A percentile compares a stretch with the other conserved stretches of the same genome.
Evolutionary conservation across 1,140 invertebrate genomes (phyloP).

Genomic region (Ceratosolen fusciceps): DNA sequence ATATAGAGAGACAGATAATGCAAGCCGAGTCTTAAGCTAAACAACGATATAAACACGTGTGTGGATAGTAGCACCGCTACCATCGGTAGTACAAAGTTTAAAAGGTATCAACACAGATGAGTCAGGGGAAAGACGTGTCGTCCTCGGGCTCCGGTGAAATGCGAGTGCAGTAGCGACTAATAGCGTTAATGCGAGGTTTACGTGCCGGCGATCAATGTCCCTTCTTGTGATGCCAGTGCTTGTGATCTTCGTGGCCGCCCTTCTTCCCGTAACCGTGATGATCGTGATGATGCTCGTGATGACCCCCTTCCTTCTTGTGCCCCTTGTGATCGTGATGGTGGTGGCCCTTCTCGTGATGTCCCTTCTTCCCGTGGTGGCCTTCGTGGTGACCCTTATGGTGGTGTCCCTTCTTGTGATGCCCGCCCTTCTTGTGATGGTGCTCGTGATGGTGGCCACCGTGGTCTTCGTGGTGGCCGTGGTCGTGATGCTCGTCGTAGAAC

Average conservation of each 20-base stretch:
- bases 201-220: slow-evolving; percentile 25
- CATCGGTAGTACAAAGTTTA: slow-evolving; percentile 10
- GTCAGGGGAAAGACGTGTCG: background rate
- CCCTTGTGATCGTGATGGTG: slow-evolving; percentile 69
- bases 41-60: slow-evolving; percentile 8
- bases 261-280: slow-evolving; percentile 61
- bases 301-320: slow-evolving; percentile 63
- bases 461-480: slow-evolving; percentile 84
- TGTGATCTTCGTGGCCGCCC: slow-evolving; percentile 61
- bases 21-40: slow-evolving; percentile 32
- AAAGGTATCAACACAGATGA: slow-evolving; percentile 21
- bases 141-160: background rate
- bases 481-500: slow-evolving; percentile 85
- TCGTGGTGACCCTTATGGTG: slow-evolving; percentile 78
- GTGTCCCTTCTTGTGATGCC: slow-evolving; percentile 82
- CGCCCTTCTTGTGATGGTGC: slow-evolving; percentile 80
- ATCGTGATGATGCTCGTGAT: slow-evolving; percentile 62
- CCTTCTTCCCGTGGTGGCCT: slow-evolving; percentile 78
- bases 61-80: background rate
- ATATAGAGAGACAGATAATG: background rate
- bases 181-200: background rate
- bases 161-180: background rate
- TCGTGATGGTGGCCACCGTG: slow-evolving; percentile 83
- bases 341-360: slow-evolving; percentile 69
- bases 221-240: slow-evolving; percentile 56